Percentiles rank a stretch among this genome's conserved stretches.
Conservation (phyloP, 2,797 vertebrate species). For the Okamejei kenojei region DNA sequence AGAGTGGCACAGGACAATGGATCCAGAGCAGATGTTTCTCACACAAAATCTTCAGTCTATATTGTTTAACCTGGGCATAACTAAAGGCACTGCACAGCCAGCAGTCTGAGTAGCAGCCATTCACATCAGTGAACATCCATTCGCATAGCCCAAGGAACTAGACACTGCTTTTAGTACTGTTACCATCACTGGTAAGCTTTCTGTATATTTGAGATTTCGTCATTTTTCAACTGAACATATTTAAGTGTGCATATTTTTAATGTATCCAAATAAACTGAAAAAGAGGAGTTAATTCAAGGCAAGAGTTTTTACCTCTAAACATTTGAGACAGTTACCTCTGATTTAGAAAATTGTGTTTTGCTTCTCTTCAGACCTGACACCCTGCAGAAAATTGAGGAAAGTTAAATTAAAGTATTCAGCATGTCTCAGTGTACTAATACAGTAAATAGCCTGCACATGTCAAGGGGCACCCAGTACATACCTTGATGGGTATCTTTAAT, state of each 20-base stretch:
- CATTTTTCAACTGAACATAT: not conserved
- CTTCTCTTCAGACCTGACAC: not conserved
- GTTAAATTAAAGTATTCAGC: not conserved
- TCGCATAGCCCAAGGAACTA: not conserved
- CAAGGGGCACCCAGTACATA: no score
- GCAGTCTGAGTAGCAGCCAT: slow-evolving; percentile 43
- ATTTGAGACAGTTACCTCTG: not conserved
- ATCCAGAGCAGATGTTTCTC: slow-evolving; percentile 66
- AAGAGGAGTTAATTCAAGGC: not conserved
- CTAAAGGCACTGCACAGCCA: slow-evolving; percentile 45
- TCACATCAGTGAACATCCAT: slow-evolving; percentile 40
- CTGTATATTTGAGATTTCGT: not conserved
- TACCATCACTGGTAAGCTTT: no score
- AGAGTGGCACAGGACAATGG: slow-evolving; percentile 63
- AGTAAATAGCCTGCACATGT: no score
- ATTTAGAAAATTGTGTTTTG: not conserved
- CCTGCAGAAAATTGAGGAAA: not conserved
- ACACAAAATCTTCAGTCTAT: slow-evolving; percentile 74
- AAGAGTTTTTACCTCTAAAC: not conserved
- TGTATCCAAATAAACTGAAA: slow-evolving; percentile 3
- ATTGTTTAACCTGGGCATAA: slow-evolving; percentile 65
- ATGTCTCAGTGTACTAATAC: no score
- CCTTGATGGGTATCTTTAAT: no score
- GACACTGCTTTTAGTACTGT: not conserved
- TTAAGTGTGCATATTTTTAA: not conserved